Percentiles rank a stretch among this genome's conserved stretches.
Conservation (phyloP, 2,113 vertebrate species). For the Charina bottae region DNA sequence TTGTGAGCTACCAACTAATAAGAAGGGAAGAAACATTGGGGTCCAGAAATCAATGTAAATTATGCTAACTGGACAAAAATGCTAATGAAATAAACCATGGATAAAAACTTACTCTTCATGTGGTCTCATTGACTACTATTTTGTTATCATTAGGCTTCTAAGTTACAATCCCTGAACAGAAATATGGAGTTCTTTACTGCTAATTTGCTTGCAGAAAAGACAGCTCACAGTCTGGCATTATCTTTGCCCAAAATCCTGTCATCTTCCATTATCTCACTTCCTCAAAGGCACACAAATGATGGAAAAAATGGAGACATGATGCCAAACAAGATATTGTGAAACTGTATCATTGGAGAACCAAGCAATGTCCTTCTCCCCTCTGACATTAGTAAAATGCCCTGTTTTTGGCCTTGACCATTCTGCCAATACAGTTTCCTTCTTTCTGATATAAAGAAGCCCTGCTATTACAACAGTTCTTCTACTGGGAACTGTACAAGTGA, state of each 20-base stretch:
- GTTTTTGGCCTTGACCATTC: neutral
- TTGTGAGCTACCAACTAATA: conserved; percentile 29
- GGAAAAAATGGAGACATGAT: neutral
- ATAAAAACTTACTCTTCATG: neutral
- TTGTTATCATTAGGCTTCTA: conserved; percentile 16
- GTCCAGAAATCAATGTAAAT: conserved; percentile 33
- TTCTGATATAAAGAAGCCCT: neutral
- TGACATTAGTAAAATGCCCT: neutral
- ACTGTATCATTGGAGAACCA: neutral
- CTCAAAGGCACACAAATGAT: neutral
- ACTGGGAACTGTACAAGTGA: neutral
- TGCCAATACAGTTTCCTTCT: neutral
- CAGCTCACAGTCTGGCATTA: conserved; percentile 17
- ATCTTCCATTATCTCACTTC: conserved; percentile 24
- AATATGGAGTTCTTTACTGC: conserved; percentile 16
- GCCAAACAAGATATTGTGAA: neutral
- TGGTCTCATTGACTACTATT: conserved; percentile 8
- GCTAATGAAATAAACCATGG: conserved; percentile 12
- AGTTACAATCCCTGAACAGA: conserved; percentile 11
- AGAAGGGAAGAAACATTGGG: conserved; percentile 30
- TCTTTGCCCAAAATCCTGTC: conserved; percentile 23
- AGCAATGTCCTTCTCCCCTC: neutral
- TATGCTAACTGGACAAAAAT: conserved; percentile 43
- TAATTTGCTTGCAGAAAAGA: conserved; percentile 30
- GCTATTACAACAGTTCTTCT: neutral